Evolutionary conservation across 2,888 invertebrate genomes (phyloP), one percentile per base, ranked within the genome.

Genomic region (Notodonta dromedarius): DNA sequence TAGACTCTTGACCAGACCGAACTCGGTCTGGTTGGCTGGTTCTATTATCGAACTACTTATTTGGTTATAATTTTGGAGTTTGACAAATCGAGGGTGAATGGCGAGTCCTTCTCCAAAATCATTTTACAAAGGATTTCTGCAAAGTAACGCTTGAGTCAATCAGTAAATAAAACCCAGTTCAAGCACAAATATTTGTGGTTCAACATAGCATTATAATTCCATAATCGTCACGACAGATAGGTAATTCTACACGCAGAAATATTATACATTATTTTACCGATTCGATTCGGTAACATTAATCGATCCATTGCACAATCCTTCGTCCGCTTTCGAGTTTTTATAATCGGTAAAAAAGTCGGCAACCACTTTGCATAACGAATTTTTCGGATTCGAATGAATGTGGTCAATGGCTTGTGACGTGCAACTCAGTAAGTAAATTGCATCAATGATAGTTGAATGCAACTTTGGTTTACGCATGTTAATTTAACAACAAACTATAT

Each of bases 191-290:
- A 2, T 24, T 24, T 24, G 24, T 24, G 24, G 24, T 24, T 35
- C 35, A 5, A 35, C 7, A 42, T 12, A 8, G 42, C 11, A 7
- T 4, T 8, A n/a, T 7, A 50, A 50, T 50, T 9, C 16, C 16
- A 7, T 50, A 50, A 50, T 50, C 67, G 68, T 69, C 74, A 73
- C 72, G 76, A 79, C 69, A 77, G 64, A 67, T 70, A 77, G 64
- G 66, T 70, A 55, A 65, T 63, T 76, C 63, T 69, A 67, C 69
- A 76, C 76, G 74, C 71, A 74, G n/a, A 70, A 72, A 58, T 60
- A 59, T 35, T 35, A 53, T 53, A 35, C 12, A 53, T 53, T 13
- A 35, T 55, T 40, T 14, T 39, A 39, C 39, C 64, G 61, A 65
- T 71, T 73, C 65, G 68, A 70, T 72, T 64, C 61, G 62, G 63